Evolutionary conservation across 2,113 vertebrate species (phyloP).

Genomic region (Salvator merianae): DNA sequence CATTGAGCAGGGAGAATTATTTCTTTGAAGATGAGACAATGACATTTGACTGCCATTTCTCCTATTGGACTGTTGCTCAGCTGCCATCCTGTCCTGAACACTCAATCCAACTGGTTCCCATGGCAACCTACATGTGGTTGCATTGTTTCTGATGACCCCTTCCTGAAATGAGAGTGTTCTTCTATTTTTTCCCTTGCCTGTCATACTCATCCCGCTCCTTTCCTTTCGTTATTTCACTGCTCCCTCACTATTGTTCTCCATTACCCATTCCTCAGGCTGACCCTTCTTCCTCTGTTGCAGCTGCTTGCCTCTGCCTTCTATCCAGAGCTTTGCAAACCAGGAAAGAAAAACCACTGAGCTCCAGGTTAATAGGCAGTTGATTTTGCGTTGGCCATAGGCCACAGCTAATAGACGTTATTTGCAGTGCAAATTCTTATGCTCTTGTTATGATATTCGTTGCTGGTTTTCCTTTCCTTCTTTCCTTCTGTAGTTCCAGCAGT

Average conservation of each 20-base stretch:
- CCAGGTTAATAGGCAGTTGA: neutral
- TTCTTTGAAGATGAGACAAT: neutral
- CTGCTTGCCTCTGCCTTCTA: neutral
- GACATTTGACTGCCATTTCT: slow-evolving; percentile 9
- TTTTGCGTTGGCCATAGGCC: neutral
- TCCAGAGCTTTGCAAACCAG: neutral
- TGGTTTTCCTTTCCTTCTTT: neutral
- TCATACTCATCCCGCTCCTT: neutral
- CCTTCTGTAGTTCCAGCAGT: neutral
- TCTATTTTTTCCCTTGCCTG: neutral
- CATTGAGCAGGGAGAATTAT: neutral
- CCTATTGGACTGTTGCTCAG: slow-evolving; percentile 4
- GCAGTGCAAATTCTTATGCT: neutral
- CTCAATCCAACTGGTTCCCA: slow-evolving; percentile 21
- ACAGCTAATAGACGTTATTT: neutral
- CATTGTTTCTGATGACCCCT: slow-evolving; percentile 1
- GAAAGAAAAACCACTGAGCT: neutral
- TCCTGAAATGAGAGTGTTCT: slow-evolving; percentile 1
- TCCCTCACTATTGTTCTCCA: slow-evolving; percentile 1
- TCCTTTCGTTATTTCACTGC: neutral
- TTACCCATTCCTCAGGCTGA: neutral
- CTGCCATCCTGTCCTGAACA: slow-evolving; percentile 11
- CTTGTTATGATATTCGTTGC: neutral
- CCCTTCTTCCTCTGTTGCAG: neutral
- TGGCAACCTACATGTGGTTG: slow-evolving; percentile 26